phyloP scores from a whole-genome alignment of 1,140 invertebrate genomes.

The Drosophila repleta region DNA sequence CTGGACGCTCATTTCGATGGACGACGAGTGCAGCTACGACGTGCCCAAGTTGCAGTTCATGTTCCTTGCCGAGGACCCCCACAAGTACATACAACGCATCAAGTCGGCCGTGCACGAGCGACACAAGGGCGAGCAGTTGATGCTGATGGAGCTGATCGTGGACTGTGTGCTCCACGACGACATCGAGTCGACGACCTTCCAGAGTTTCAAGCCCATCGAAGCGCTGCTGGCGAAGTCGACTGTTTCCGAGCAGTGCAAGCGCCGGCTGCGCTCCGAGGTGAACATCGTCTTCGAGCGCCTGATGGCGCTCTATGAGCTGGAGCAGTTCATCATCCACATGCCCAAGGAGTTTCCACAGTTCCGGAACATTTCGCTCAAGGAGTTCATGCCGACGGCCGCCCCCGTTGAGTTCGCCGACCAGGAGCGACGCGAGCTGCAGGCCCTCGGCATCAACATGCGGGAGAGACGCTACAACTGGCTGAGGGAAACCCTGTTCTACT shows the following conservation, averaged over 20 bases:
- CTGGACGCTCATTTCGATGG: constrained; percentile 60
- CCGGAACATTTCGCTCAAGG: constrained; percentile 50
- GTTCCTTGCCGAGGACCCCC: constrained; percentile 77
- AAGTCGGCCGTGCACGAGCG: constrained; percentile 61
- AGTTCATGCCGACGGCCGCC: constrained; percentile 57
- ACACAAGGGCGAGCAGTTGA: constrained; percentile 64
- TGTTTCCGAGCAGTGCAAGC: constrained; percentile 55
- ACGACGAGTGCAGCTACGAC: constrained; percentile 61
- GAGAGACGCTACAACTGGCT: constrained; percentile 44
- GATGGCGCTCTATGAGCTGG: constrained; percentile 76
- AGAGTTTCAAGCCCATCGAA: constrained; percentile 68
- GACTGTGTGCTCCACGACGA: constrained; percentile 77
- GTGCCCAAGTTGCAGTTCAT: constrained; percentile 77
- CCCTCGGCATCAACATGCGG: constrained; percentile 44
- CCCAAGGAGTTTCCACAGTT: constrained; percentile 77
- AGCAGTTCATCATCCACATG: constrained; percentile 71
- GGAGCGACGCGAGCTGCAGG: constrained; percentile 50
- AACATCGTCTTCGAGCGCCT: constrained; percentile 74
- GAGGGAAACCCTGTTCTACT: constrained; percentile 63
- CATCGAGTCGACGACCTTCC: constrained; percentile 56
- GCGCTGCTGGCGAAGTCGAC: constrained; percentile 34
- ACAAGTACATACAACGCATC: constrained; percentile 65
- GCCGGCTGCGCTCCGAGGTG: constrained; percentile 60
- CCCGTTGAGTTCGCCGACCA: constrained; percentile 32
- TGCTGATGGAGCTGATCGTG: constrained; percentile 76